These are phyloP conservation scores for Hetaerina titia DNA, from an alignment of 2,888 invertebrate species.

Conservation along the genomic window DNA sequence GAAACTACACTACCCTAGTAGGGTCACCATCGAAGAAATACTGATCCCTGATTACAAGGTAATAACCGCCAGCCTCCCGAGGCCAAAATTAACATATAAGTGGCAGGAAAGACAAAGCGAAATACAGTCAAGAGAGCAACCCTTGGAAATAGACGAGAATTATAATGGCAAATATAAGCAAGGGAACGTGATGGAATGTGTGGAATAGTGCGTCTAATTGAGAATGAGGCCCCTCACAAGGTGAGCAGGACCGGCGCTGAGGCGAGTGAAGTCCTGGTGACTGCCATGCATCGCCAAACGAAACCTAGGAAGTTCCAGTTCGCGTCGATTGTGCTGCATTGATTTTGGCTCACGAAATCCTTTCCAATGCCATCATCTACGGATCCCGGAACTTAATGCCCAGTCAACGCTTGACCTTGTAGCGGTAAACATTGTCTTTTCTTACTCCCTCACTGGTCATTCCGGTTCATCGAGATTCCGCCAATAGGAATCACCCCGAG, in stretches of 20 bases:
- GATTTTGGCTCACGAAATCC: too few species aligned
- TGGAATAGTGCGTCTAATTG: neutral
- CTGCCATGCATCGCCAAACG: too few species aligned
- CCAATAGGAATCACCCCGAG: too few species aligned
- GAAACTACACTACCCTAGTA: too few species aligned
- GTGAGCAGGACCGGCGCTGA: neutral
- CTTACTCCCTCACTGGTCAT: too few species aligned
- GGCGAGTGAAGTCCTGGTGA: too few species aligned
- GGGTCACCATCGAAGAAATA: neutral
- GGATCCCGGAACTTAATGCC: slow-evolving; percentile 1
- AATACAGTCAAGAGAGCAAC: neutral
- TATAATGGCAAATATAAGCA: neutral
- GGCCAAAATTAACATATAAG: neutral
- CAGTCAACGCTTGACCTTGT: neutral
- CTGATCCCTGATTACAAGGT: neutral
- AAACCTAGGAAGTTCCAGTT: too few species aligned
- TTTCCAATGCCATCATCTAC: neutral
- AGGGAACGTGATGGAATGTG: neutral
- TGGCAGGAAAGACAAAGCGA: neutral
- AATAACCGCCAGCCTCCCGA: neutral
- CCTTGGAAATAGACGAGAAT: neutral
- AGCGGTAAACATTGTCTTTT: neutral
- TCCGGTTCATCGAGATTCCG: too few species aligned
- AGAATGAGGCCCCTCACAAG: neutral
- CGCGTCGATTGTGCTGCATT: too few species aligned